phyloP scores from a whole-genome alignment of 2,113 vertebrate species.

The Plotosus lineatus region DNA sequence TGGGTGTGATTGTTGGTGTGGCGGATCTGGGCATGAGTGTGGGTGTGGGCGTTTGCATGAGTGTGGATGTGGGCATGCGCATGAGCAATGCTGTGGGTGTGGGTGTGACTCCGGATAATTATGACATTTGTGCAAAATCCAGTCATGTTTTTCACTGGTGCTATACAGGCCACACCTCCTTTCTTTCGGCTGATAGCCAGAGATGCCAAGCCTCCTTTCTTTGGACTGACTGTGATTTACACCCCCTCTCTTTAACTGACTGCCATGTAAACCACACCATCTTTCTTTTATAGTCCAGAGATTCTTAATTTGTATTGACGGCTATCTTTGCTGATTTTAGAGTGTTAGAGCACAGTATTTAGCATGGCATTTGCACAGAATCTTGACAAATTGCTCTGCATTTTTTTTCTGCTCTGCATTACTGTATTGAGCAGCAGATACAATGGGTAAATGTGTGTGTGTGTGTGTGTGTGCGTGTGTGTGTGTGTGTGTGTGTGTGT shows the following conservation, averaged over 20 bases:
- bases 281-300: neutral
- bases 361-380: neutral
- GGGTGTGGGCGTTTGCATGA: too few relatives aligned
- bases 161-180: too few relatives aligned
- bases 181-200: neutral
- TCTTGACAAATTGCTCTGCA: constrained; percentile 20
- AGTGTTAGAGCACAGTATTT: neutral
- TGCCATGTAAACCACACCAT: neutral
- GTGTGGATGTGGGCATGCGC: too few relatives aligned
- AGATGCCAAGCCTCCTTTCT: neutral
- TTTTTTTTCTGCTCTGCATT: constrained; percentile 45
- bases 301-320: neutral
- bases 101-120: too few relatives aligned
- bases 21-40: too few relatives aligned
- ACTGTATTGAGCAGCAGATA: constrained; percentile 67
- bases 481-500: constrained; percentile 50
- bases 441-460: constrained; percentile 68
- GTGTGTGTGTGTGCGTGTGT: constrained; percentile 7
- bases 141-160: too few relatives aligned
- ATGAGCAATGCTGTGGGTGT: too few relatives aligned
- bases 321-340: neutral
- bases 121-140: too few relatives aligned
- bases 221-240: neutral
- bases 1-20: too few relatives aligned
- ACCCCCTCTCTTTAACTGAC: neutral